Base-by-base conservation (phyloP, 1,140 invertebrate genomes). In the Drosophila leontia region DNA sequence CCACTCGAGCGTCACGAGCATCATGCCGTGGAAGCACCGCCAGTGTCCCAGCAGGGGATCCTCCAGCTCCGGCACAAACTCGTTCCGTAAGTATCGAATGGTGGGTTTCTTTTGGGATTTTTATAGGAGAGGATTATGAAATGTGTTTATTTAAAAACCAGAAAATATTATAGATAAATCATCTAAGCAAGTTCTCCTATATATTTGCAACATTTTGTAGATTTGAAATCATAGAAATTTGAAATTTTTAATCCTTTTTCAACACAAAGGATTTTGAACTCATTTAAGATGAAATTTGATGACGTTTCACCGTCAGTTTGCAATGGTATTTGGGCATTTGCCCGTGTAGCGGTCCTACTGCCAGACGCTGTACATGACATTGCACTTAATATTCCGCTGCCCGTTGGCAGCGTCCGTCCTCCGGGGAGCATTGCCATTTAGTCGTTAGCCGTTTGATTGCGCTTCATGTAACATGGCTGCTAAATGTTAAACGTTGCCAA, bases 1-100 rank as follows among this genome's bases (percentile, higher is more conserved):
- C 50, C 85, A 91, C 60, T 88, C 84, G 55, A 90, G 86, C 72
- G 77, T 91, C 35, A 91, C 87, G 15, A 92, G 91, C 82, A 92
- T 92, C 47, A 92, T 92, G 91, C 92, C 92, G 9, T 92, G 92
- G 92, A 92, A 92, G 58, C 92, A 92, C 71, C 80, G 92, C 51
- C 92, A 92, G 56, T 92, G 92, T 75, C 92, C 92, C 59, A 92
- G 92, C 64, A 81, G 92, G 45, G 88, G 91, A 37, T 92, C 91
- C 45, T 92, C 91, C 58, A 92, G 92, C 48, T 92, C 92, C 42
- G 92, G 88, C 68, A 92, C 92, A 29, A 92, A 91, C 45, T 92
- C 88, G 39, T 92, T 92, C 61, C 91, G 92, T 92, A 90, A 92
- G 88, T 92, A 72, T 42, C n/a, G 3, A 39, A 23, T 3, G 15